These are phyloP conservation scores for Apteryx owenii DNA, from an alignment of 2,113 vertebrate genomes.

Conservation along the genomic window DNA sequence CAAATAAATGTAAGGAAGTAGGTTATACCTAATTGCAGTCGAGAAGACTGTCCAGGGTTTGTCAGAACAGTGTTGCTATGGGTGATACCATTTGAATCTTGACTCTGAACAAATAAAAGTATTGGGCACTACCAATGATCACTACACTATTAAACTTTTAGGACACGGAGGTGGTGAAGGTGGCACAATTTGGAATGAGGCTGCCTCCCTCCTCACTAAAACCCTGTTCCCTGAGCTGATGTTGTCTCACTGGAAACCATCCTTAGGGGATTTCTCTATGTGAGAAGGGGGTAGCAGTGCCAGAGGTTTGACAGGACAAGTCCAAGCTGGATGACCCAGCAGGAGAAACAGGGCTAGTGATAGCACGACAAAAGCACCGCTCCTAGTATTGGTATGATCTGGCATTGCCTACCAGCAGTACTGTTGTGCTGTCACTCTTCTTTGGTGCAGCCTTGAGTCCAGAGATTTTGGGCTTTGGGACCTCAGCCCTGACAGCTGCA, in stretches of 20 bases:
- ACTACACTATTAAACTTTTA: neutral
- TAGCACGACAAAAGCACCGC: neutral
- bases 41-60: neutral
- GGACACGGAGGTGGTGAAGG: neutral
- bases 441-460: neutral
- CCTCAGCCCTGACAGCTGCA: neutral
- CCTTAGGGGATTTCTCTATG: rapidly evolving
- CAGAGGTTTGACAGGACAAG: neutral
- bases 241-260: neutral
- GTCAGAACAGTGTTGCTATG: neutral
- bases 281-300: neutral
- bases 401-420: neutral
- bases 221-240: neutral
- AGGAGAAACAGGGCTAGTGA: rapidly evolving
- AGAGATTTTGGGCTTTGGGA: neutral
- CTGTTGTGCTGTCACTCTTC: neutral
- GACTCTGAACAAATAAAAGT: neutral
- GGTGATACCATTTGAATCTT: rapidly evolving
- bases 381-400: neutral
- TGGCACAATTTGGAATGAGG: neutral
- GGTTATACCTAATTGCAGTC: neutral
- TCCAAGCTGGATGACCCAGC: rapidly evolving
- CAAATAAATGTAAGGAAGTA: neutral
- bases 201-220: neutral
- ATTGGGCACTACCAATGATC: rapidly evolving